Base-by-base conservation (phyloP, 2,113 vertebrate species). In the Heliornis fulica region DNA sequence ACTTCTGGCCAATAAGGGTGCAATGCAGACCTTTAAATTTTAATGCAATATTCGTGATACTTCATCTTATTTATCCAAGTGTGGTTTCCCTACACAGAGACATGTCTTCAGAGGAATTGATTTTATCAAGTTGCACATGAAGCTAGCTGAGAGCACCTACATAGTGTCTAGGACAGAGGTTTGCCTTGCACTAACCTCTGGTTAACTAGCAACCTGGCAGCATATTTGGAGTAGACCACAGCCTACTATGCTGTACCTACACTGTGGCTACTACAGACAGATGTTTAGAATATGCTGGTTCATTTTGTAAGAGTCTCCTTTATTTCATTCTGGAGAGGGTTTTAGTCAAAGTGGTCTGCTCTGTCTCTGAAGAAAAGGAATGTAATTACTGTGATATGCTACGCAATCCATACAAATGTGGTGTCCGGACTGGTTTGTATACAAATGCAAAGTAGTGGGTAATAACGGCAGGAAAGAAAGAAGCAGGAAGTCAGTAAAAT, bases 401-500 rank as follows among this genome's bases (percentile, higher is more conserved):
- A 46, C 36, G 43, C 23, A 41, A 54, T 68, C 60, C 43, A 31
- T 71, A 64, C 18, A 86, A 83, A 75, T 32, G 38, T 31, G 8
- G 34, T 79, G 68, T 53, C 57, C 28, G 3, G 51, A 46, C 53
- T 64, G 45, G 59, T 71, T 72, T 74, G 50, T 41, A 81, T 78
- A 89, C 63, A 93, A 81, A 89, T 80, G 81, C 36, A 93, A 89
- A 91, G 18, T 50, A 69, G 50, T 61, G 26, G 23, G 75, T 84
- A 91, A 93, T 84, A 89, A 87, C 2, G 1, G 21, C 26, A 87
- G 64, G 45, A 89, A 79, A 61, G 66, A 91, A 93, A 74, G 46
- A 94, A 83, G 65, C 66, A 81, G 84, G 59, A 91, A 94, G 61
- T 90, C 65, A 71, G 34, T 87, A 76, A 89, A 93, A 90, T 2